A percentile compares a stretch with the other conserved stretches of the same genome.
Evolutionary conservation across 2,888 invertebrate genomes (phyloP).

Genomic region (Formica aserva): DNA sequence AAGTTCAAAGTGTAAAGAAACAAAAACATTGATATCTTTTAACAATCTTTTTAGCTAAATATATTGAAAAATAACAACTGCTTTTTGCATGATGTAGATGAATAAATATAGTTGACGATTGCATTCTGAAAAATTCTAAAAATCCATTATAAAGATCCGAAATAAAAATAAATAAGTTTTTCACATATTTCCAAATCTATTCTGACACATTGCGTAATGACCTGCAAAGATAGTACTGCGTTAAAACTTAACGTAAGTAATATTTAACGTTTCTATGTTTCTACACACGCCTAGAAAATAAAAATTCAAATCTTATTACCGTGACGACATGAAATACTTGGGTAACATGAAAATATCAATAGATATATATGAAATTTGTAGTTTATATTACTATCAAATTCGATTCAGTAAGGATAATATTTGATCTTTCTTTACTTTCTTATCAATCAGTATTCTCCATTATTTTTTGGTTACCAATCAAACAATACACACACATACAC

Average conservation of each 20-base stretch:
- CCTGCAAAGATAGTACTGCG: constrained; percentile 3
- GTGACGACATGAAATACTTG: not conserved
- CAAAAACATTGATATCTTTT: not conserved
- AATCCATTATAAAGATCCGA: not conserved
- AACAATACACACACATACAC: not conserved
- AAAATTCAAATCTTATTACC: not conserved
- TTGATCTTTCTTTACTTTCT: not conserved
- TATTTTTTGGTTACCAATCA: not conserved
- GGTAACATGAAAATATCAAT: not conserved
- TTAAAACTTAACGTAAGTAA: not conserved
- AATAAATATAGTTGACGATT: too few relatives aligned
- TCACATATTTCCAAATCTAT: not conserved
- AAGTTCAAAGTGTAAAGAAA: not conserved
- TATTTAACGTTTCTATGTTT: not conserved
- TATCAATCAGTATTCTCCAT: not conserved
- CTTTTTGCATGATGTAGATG: not conserved
- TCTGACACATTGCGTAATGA: not conserved
- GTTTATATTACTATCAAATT: not conserved
- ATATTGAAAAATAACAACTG: not conserved
- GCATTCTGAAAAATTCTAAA: not conserved
- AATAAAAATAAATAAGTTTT: not conserved
- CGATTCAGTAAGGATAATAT: not conserved
- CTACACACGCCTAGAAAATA: not conserved
- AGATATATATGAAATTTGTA: not conserved
- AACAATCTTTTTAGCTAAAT: not conserved